Conservation (phyloP, 2,797 vertebrate species). For the Peromyscus melanophrys region DNA sequence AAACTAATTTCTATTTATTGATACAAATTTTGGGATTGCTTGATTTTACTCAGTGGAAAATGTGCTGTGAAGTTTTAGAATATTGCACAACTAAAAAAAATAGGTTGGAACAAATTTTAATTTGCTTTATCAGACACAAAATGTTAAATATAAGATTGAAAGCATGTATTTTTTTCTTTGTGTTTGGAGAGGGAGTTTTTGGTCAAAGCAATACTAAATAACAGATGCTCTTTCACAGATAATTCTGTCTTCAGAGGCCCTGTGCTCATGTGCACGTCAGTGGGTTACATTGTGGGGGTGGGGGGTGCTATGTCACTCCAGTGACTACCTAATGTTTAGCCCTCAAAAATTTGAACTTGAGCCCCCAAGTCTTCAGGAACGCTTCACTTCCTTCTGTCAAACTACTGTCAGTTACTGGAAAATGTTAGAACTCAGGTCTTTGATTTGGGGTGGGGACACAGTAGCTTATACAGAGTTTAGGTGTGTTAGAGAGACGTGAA, state of each 20-base stretch:
- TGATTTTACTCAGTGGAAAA: conserved; percentile 66
- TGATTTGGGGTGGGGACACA: conserved; percentile 48
- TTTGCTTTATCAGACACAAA: conserved; percentile 76
- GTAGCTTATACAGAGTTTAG: conserved; percentile 26
- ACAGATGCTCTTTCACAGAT: conserved; percentile 46
- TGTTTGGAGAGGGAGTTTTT: conserved; percentile 61
- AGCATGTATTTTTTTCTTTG: conserved; percentile 10
- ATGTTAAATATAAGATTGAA: conserved; percentile 68
- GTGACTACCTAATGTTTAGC: neutral
- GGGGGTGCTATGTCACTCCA: neutral
- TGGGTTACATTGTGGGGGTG: neutral
- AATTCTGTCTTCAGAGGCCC: neutral
- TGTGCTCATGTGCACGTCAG: neutral
- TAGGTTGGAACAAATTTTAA: conserved; percentile 58
- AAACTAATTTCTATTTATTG: conserved; percentile 69
- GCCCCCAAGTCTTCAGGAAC: conserved; percentile 18
- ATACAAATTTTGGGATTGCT: conserved; percentile 67
- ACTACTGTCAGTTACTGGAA: conserved; percentile 73
- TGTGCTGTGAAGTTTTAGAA: conserved; percentile 75
- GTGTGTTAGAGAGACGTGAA: conserved; percentile 66
- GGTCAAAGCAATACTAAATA: conserved; percentile 70
- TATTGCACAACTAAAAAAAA: conserved; percentile 71
- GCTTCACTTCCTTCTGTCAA: conserved; percentile 63
- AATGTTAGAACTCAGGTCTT: conserved; percentile 79
- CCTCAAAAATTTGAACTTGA: conserved; percentile 64